Evolutionary conservation across 1,140 invertebrate genomes (phyloP).

Genomic region (Polypedilum vanderplanki): DNA sequence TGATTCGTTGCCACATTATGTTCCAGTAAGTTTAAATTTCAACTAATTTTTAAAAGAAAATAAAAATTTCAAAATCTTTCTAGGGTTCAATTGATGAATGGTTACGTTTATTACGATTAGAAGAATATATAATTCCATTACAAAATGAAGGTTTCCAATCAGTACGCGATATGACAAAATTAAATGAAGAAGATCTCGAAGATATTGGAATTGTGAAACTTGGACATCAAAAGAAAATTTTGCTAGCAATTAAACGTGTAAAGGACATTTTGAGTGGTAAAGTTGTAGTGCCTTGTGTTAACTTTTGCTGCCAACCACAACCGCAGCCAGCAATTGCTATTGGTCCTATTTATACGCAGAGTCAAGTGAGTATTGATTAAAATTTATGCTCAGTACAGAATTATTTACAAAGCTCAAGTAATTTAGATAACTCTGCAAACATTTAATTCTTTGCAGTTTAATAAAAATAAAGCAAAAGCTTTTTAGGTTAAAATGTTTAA

Average conservation of each 20-base stretch:
- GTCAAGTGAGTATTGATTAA: slow-evolving; percentile 1
- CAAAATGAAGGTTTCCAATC: slow-evolving; percentile 88
- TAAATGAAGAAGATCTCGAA: slow-evolving; percentile 98
- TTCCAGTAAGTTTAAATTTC: slow-evolving; percentile 62
- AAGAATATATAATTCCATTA: slow-evolving; percentile 84
- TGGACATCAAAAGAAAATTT: slow-evolving; percentile 97
- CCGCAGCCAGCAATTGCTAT: slow-evolving; percentile 11
- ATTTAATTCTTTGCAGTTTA: not conserved
- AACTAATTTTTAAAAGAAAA: slow-evolving; percentile 25
- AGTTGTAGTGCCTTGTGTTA: slow-evolving; percentile 45
- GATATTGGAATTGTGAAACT: slow-evolving; percentile 93
- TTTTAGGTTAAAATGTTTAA: too few relatives aligned
- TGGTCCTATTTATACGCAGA: not conserved
- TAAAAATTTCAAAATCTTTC: slow-evolving; percentile 30
- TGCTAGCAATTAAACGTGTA: slow-evolving; percentile 92
- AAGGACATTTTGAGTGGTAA: slow-evolving; percentile 89
- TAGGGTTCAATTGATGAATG: slow-evolving; percentile 88
- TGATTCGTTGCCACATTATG: slow-evolving; percentile 87
- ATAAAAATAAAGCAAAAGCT: not conserved
- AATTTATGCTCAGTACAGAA: too few relatives aligned
- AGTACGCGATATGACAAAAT: slow-evolving; percentile 85
- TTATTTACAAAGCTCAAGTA: too few relatives aligned
- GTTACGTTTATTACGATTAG: slow-evolving; percentile 80
- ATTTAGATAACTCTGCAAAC: too few relatives aligned
- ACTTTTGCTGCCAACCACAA: not conserved